Base-by-base conservation (phyloP, 2,888 invertebrate species). In the Gryllus longicercus region DNA sequence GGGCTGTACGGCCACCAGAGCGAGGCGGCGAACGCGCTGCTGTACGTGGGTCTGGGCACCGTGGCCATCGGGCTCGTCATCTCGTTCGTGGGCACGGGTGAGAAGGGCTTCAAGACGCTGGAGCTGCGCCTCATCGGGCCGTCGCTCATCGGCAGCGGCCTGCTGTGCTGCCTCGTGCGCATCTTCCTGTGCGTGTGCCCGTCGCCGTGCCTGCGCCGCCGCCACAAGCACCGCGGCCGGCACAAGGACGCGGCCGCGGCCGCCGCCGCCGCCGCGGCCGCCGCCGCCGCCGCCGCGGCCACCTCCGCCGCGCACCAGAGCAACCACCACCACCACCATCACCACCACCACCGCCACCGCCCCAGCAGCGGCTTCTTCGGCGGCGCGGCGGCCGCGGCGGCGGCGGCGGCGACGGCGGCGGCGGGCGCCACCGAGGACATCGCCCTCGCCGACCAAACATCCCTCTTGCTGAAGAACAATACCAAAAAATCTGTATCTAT, bases 41-140 rank as follows among this genome's bases (percentile, higher is more conserved):
- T 96, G 80, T 96, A 96, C 88, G 94, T 95, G 79, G 96, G 96
- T 80, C 91, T 96, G 84, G 94, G 93, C 84, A 94, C 93, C 49
- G 92, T 95, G 82, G 94, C 95, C 49, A 89, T 96, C 84, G 96
- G 96, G 80, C 91, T 95, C 85, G 94, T 96, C 84, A 94, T 96
- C 85, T 94, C 95, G 86, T 95, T 96, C 89, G 95, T 96, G 83
- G 96, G 95, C 84, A 95, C 95, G 83, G 96, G 96, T 85, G 96
- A 96, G 89, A 95, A 95, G 88, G 91, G 92, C 88, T 95, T 93
- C 91, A 95, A 92, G 88, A 95, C 96, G 83, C 92, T 94, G 83
- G 95, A 95, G 86, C 89, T 96, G 84, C 92, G 95, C 84, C 90
- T 96, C 85, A 95, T 96, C 87, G 96, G 96, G 83, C 96, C 96